A percentile compares a stretch with the other conserved stretches of the same genome.
Evolutionary conservation across 2,888 invertebrate species (phyloP).

Genomic region (Ophion ellenae): DNA sequence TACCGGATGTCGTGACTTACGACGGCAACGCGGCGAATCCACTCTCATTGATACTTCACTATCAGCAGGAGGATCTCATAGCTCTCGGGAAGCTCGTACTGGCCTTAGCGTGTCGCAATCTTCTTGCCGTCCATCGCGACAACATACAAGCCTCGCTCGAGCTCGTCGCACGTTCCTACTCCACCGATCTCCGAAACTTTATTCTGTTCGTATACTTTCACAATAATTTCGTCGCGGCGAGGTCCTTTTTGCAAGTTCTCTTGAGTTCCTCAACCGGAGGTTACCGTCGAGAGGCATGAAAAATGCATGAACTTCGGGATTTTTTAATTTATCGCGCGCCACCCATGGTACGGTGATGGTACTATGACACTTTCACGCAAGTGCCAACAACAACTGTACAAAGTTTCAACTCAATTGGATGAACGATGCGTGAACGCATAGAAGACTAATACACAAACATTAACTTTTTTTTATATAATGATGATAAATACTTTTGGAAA

Average conservation of each 20-base stretch:
- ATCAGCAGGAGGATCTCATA: constrained; percentile 96
- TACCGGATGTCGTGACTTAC: constrained; percentile 92
- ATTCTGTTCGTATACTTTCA: constrained; percentile 89
- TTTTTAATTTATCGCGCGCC: no score
- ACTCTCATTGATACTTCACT: constrained; percentile 88
- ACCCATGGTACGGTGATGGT: no score
- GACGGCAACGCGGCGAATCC: constrained; percentile 89
- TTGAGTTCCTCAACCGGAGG: constrained; percentile 79
- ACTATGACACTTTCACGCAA: no score
- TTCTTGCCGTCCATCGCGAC: constrained; percentile 94
- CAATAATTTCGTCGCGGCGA: neutral
- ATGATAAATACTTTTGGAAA: no score
- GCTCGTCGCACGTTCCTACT: constrained; percentile 95
- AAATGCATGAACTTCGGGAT: no score
- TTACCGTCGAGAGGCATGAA: constrained; percentile 74
- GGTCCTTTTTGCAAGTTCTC: neutral
- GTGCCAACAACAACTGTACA: no score
- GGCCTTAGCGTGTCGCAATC: constrained; percentile 96
- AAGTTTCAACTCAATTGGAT: no score
- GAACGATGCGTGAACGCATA: no score
- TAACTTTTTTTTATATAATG: no score
- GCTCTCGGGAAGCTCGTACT: constrained; percentile 96
- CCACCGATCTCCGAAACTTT: constrained; percentile 96
- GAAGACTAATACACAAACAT: no score
- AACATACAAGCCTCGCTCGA: constrained; percentile 95